Percentiles rank a stretch among this genome's conserved stretches.
Conservation (phyloP, 2,797 vertebrate genomes). For the Gymnothorax javanicus region DNA sequence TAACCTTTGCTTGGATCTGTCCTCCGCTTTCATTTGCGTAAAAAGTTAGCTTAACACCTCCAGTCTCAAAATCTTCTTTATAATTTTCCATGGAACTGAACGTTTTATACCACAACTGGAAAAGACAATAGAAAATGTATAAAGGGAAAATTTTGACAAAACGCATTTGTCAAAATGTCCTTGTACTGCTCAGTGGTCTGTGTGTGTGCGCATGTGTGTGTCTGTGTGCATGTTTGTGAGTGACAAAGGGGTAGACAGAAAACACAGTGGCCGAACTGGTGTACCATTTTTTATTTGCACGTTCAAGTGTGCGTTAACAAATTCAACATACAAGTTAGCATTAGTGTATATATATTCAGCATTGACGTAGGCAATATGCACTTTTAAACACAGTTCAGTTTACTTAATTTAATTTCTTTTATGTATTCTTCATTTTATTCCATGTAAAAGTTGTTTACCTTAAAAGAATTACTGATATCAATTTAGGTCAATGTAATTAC, state of each 20-base stretch:
- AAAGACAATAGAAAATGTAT: neutral
- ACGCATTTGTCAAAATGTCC: neutral
- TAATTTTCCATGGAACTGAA: neutral
- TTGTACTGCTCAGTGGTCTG: neutral
- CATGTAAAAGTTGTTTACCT: constrained; percentile 35
- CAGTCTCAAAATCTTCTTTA: neutral
- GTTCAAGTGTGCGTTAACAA: constrained; percentile 80
- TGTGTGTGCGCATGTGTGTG: neutral
- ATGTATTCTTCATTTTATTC: constrained; percentile 37
- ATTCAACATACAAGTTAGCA: constrained; percentile 84
- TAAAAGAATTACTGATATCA: constrained; percentile 29
- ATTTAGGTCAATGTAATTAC: constrained; percentile 32
- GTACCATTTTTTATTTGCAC: constrained; percentile 86
- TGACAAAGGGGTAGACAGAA: neutral
- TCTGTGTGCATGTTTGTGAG: neutral
- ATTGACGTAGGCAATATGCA: constrained; percentile 70
- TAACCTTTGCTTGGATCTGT: no score
- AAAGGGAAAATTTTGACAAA: no score
- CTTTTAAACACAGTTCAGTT: constrained; percentile 67
- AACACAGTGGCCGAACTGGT: constrained; percentile 46
- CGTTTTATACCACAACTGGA: neutral
- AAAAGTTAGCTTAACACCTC: neutral
- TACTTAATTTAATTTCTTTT: constrained; percentile 50
- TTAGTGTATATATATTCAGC: constrained; percentile 72
- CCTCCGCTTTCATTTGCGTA: neutral